Conservation (phyloP, 2,113 vertebrate species). For the Fulica atra region DNA sequence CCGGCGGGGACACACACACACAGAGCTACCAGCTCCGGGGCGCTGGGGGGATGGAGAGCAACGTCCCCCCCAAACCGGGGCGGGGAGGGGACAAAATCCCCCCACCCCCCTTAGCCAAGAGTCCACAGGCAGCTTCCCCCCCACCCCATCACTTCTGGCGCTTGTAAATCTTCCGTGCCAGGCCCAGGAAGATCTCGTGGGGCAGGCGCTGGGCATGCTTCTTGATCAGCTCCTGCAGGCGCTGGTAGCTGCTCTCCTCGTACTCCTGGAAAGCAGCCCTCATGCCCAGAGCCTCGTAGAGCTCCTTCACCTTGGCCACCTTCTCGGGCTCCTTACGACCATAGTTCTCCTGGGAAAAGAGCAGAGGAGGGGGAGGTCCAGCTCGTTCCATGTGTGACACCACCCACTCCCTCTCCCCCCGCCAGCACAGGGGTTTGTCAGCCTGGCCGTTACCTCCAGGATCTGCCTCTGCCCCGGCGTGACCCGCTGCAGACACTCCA, state of each 20-base stretch:
- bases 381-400: neutral
- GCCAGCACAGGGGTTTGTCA: neutral
- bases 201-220: constrained; percentile 77
- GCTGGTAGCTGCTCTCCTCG: constrained; percentile 86
- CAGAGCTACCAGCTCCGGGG: neutral
- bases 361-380: neutral
- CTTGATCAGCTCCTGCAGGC: constrained; percentile 81
- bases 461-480: constrained; percentile 79
- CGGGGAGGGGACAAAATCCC: fast-evolving
- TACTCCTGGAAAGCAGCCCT: constrained; percentile 74
- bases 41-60: neutral
- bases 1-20: too few relatives aligned
- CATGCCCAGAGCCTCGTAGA: constrained; percentile 84
- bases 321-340: constrained; percentile 83
- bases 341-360: constrained; percentile 79
- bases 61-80: fast-evolving
- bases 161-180: constrained; percentile 90
- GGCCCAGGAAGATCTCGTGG: constrained; percentile 81
- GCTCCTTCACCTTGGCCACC: constrained; percentile 84
- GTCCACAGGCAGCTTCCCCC: fast-evolving
- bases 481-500: constrained; percentile 83
- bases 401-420: too few relatives aligned
- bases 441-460: constrained; percentile 78
- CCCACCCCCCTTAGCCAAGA: neutral
- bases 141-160: constrained; percentile 82